Percentiles rank a stretch among this genome's conserved stretches.
phyloP scores from a whole-genome alignment of 1,140 invertebrate species.

The Macrostomum lignano region DNA sequence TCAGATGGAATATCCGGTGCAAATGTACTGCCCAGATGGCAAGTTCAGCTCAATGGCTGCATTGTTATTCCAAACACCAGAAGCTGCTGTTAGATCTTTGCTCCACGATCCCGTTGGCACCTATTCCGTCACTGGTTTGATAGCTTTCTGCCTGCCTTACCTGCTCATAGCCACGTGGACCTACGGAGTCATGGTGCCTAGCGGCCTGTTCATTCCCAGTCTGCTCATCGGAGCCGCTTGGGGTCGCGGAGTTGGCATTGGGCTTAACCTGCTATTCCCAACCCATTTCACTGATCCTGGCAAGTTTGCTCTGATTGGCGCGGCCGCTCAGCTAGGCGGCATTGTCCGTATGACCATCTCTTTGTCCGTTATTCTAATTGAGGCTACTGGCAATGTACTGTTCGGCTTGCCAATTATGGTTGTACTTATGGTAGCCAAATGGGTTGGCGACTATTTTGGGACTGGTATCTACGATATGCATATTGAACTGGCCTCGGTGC shows the following conservation, averaged over 20 bases:
- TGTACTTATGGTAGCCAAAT: conserved; percentile 67
- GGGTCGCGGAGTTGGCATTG: conserved; percentile 46
- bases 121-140: conserved; percentile 46
- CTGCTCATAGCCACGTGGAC: conserved; percentile 67
- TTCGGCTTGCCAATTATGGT: conserved; percentile 57
- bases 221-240: conserved; percentile 77
- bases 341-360: conserved; percentile 90
- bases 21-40: conserved; percentile 58
- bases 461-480: conserved; percentile 87
- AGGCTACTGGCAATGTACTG: conserved; percentile 72
- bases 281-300: conserved; percentile 22
- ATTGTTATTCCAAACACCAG: conserved; percentile 86
- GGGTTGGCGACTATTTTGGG: conserved; percentile 86
- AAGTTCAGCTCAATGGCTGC: conserved; percentile 61
- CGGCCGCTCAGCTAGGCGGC: conserved; percentile 67
- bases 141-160: conserved; percentile 53
- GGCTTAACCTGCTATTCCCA: background rate
- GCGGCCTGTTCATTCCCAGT: conserved; percentile 84
- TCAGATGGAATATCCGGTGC: conserved; percentile 14
- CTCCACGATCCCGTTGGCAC: conserved; percentile 63
- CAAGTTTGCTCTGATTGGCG: conserved; percentile 63
- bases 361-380: conserved; percentile 72
- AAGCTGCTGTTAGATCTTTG: conserved; percentile 59
- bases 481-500: conserved; percentile 56
- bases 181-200: conserved; percentile 68